Conservation (phyloP, 23 tunicate species). For the Aplidium turbinatum region DNA sequence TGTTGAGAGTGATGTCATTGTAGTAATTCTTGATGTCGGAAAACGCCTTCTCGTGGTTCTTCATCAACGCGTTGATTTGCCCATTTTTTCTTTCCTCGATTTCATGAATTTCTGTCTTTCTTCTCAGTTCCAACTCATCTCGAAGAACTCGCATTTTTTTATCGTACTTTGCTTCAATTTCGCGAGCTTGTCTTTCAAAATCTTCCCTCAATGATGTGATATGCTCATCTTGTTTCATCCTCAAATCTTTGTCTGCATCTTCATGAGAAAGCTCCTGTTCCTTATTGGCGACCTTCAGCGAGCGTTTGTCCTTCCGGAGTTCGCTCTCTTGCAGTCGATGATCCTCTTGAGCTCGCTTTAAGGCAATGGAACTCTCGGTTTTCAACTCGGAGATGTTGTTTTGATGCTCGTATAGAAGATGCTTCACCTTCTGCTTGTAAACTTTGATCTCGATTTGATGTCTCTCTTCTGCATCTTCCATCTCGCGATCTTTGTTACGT, state of each 20-base stretch:
- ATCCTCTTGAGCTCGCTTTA: slow-evolving; percentile 87
- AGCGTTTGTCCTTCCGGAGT: slow-evolving; percentile 84
- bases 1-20: slow-evolving; percentile 98
- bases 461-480: slow-evolving; percentile 99
- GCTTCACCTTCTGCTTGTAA: slow-evolving; percentile 99
- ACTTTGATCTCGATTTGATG: slow-evolving; percentile 99
- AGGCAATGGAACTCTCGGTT: slow-evolving; percentile 83
- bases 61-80: slow-evolving; percentile 95
- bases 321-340: slow-evolving; percentile 81
- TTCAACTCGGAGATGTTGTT: slow-evolving; percentile 93
- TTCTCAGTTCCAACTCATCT: slow-evolving; percentile 87
- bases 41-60: slow-evolving; percentile 95
- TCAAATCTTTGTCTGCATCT: slow-evolving; percentile 85
- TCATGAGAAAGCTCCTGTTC: slow-evolving; percentile 94
- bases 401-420: slow-evolving; percentile 96
- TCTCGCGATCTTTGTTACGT: slow-evolving; percentile 97
- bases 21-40: slow-evolving; percentile 98
- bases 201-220: slow-evolving; percentile 73
- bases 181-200: slow-evolving; percentile 89
- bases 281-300: slow-evolving; percentile 73
- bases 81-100: slow-evolving; percentile 98
- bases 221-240: slow-evolving; percentile 81
- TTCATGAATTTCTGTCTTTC: slow-evolving; percentile 98
- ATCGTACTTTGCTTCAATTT: slow-evolving; percentile 97
- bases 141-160: slow-evolving; percentile 91